Base-by-base conservation (phyloP, 2,888 invertebrate genomes). In the Sphaerophoria rueppellii region DNA sequence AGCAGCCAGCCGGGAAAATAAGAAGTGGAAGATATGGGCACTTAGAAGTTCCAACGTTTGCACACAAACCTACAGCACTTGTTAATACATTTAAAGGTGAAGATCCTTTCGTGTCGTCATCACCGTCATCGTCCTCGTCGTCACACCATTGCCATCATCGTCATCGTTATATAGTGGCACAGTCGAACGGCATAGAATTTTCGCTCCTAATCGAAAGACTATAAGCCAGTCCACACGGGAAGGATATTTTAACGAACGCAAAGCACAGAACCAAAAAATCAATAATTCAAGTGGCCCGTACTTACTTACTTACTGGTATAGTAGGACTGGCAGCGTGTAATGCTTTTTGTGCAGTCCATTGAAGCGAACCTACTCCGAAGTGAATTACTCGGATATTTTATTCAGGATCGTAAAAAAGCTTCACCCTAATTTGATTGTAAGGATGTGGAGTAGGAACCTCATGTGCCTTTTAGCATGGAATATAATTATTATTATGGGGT, bases 31-130 rank as follows among this genome's bases (percentile, higher is more conserved):
- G 60, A 75, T 76, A 60, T 76, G 67, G 76, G 71, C 76, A 67
- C 76, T 76, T 54, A 54, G 75, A 76, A 81, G 81, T 71, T 58
- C 60, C 54, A 67, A 55, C 58, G 12, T 71, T 37, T 75, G 58
- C 35, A 57, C 75, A 74, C 54, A 67, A 61, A 70, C 46, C 52
- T 16, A 55, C 12, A 24, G 2, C 48, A n/a, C 5, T 24, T 24
- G 24, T 24, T 24, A 48, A 6, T 7, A 40, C 43, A 58, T 0
- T 11, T 35, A 14, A 40, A 40, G 52, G 60, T 54, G 24, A 24
- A 60, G 46, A 50, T 54, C 16, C 60, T 43, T 60, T 60, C 40
- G 34, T 55, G 34, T 58, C 55, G 46, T 24, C 63, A 69, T 5
- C 74, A 9, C 12, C 65, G 16, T 16, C 70, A 46, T 32, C 72